These are phyloP conservation scores for Heteromyza rotundicornis DNA, from an alignment of 2,888 invertebrate species.

Conservation along the genomic window DNA sequence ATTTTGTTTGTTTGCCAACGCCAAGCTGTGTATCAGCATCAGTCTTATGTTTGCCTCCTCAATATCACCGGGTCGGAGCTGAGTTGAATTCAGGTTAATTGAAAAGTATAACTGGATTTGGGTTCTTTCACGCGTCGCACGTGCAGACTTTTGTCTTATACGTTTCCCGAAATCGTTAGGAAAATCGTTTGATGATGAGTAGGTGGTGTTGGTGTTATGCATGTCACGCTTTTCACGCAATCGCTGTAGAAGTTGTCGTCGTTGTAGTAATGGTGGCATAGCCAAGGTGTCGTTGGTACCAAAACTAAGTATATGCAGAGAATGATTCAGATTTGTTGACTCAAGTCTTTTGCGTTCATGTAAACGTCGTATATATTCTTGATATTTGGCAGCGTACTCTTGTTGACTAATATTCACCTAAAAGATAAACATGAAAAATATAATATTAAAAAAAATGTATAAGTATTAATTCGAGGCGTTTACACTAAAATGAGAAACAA, in stretches of 20 bases:
- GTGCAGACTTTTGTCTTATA: neutral
- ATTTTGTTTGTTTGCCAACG: slow-evolving; percentile 35
- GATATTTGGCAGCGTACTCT: slow-evolving; percentile 70
- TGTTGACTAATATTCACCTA: slow-evolving; percentile 73
- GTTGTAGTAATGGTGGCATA: neutral
- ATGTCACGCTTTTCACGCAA: neutral
- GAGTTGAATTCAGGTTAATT: slow-evolving; percentile 33
- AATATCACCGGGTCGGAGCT: slow-evolving; percentile 41
- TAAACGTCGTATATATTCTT: slow-evolving; percentile 65
- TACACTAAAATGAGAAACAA: too few relatives aligned
- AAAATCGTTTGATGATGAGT: too few relatives aligned
- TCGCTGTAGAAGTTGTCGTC: neutral
- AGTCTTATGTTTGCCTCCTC: slow-evolving; percentile 58
- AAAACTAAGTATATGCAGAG: slow-evolving; percentile 46
- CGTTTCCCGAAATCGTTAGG: too few relatives aligned
- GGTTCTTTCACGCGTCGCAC: slow-evolving; percentile 36
- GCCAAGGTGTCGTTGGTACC: slow-evolving; percentile 32
- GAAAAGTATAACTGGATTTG: slow-evolving; percentile 44
- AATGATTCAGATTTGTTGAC: slow-evolving; percentile 16
- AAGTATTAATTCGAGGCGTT: too few relatives aligned
- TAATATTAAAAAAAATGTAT: too few relatives aligned
- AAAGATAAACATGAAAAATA: too few relatives aligned
- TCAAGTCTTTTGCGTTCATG: slow-evolving; percentile 48
- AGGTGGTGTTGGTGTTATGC: too few relatives aligned
- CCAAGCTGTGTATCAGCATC: slow-evolving; percentile 51